Percentiles rank a stretch among this genome's conserved stretches.
Conservation (phyloP, 2,113 vertebrate genomes). For the Lophochroa leadbeateri region DNA sequence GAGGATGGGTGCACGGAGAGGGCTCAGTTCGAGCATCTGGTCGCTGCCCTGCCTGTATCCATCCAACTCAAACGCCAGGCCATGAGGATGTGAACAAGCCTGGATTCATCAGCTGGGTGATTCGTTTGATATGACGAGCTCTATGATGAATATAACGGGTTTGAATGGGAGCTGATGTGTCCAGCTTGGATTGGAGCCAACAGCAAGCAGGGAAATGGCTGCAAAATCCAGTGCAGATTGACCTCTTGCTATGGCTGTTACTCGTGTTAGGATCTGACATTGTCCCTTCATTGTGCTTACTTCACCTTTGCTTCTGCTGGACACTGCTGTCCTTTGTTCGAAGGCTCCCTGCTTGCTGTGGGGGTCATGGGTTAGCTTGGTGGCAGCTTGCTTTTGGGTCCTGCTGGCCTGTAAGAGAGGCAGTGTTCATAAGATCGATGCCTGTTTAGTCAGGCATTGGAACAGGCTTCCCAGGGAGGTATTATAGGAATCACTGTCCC, state of each 20-base stretch:
- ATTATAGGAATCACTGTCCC: not conserved
- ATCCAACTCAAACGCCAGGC: not conserved
- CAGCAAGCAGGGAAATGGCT: not conserved
- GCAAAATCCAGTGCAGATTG: not conserved
- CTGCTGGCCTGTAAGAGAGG: not conserved
- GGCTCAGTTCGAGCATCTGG: fast-evolving
- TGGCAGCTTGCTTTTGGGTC: not conserved
- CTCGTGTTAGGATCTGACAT: not conserved
- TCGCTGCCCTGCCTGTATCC: not conserved
- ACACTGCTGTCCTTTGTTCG: not conserved
- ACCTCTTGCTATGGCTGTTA: not conserved
- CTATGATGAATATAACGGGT: fast-evolving
- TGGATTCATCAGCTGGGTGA: not conserved
- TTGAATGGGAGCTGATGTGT: not conserved
- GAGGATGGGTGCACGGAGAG: fast-evolving
- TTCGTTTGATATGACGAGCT: not conserved
- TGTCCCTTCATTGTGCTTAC: not conserved
- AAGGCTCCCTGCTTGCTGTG: not conserved
- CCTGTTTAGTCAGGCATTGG: not conserved
- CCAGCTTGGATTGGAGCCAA: not conserved
- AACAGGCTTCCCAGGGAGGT: not conserved
- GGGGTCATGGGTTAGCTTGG: not conserved
- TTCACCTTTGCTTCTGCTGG: not conserved
- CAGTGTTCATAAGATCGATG: not conserved
- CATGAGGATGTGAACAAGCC: not conserved